These are phyloP conservation scores for Colaptes auratus DNA, from an alignment of 2,113 vertebrate species.

Conservation along the genomic window DNA sequence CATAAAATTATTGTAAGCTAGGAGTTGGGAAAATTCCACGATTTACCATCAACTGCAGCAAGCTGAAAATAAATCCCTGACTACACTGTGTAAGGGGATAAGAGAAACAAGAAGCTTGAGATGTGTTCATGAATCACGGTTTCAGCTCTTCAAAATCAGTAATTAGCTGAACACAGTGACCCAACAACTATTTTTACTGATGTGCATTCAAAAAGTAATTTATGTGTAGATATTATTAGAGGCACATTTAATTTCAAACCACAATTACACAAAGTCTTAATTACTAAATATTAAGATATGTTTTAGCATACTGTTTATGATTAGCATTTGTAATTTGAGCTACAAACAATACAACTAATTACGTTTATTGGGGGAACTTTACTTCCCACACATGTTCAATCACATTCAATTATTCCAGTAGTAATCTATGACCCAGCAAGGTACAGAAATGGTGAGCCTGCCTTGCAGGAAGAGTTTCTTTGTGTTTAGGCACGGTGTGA, in stretches of 20 bases:
- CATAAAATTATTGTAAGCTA: constrained; percentile 51
- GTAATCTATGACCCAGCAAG: constrained; percentile 13
- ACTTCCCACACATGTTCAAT: constrained; percentile 31
- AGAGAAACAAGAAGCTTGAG: constrained; percentile 25
- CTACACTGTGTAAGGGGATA: constrained; percentile 13
- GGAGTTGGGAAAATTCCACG: constrained; percentile 33
- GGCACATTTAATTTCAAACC: constrained; percentile 38
- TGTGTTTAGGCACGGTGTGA: background rate
- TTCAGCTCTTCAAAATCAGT: constrained; percentile 37
- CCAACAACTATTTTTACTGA: constrained; percentile 36
- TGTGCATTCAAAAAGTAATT: constrained; percentile 31
- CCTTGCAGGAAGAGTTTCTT: background rate
- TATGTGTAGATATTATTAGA: background rate
- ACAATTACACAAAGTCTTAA: constrained; percentile 36
- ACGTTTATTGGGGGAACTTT: constrained; percentile 31
- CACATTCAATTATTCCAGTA: constrained; percentile 26
- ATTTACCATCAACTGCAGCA: constrained; percentile 37
- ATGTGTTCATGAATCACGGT: constrained; percentile 41
- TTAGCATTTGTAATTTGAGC: constrained; percentile 19
- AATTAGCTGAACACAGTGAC: constrained; percentile 47
- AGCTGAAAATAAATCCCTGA: constrained; percentile 58
- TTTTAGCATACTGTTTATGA: constrained; percentile 28
- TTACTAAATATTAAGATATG: constrained; percentile 27
- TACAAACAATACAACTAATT: constrained; percentile 40
- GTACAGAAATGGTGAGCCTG: background rate